Evolutionary conservation across 2,113 vertebrate species (phyloP), one percentile per base, ranked within the genome.

Genomic region (Ptychochromis oligacanthus): DNA sequence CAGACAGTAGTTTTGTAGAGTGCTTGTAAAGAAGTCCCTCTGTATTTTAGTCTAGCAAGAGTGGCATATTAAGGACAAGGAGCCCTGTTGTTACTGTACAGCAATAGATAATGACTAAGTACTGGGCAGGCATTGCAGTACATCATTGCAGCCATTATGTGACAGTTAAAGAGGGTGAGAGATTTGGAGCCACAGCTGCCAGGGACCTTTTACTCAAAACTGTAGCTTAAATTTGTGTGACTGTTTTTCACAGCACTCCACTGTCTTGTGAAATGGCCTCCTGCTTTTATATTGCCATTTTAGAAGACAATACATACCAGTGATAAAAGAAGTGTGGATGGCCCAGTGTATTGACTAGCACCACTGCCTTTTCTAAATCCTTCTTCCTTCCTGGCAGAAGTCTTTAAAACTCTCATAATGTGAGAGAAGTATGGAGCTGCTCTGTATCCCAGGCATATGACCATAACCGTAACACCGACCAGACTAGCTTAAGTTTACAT

Each of bases 61-160:
- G 80, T 83, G 84, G 82, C 89, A 84, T 81, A 79, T 91, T 86
- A 87, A 91, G 46, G 82, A 80, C 77, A 62, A 20, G 36, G 34
- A 34, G n/a, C 64, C 22, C 46, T 15, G 15, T 83, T 90, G 74
- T 80, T 84, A 61, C 86, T 55, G 77, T 75, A 56, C 57, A 77
- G 84, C 79, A 75, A 61, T 79, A 76, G 83, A 80, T 87, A 77
- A 80, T 38, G 13, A 58, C 38, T 67, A 72, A 85, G 78, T 26
- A 17, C 67, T 77, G 49, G 74, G 79, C 81, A 26, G 59, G 14
- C 58, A 40, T 58, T 40, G 75, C 86, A 60, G 58, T 90, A 88
- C 88, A 92, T 94, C 91, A 93, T 86, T 3, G 56, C 57, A 76
- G 77, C 84, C 80, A 60, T 91, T 93, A 88, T 75, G 54, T 91